Percentiles rank a stretch among this genome's conserved stretches.
Evolutionary conservation across 2,888 invertebrate species (phyloP).

Genomic region (Mechanitis messenoides): DNA sequence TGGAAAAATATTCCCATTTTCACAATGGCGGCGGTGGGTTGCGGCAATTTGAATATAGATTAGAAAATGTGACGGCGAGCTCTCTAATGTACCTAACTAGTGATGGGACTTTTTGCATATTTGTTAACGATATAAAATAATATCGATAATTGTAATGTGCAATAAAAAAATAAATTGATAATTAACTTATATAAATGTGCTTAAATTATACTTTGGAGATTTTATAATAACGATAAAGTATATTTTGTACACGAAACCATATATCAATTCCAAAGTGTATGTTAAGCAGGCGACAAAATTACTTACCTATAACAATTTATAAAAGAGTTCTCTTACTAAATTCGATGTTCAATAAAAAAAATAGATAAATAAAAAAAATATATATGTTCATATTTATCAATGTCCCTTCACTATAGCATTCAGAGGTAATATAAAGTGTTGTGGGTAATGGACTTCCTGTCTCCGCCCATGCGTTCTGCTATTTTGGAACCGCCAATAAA

Average conservation of each 20-base stretch:
- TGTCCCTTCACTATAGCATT: conserved; percentile 29
- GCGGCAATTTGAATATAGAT: conserved; percentile 75
- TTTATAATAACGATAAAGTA: neutral
- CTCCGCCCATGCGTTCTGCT: conserved; percentile 45
- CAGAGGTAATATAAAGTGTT: conserved; percentile 34
- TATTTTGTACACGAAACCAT: neutral
- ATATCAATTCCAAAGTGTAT: neutral
- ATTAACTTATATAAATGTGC: too few species aligned
- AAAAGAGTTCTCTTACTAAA: too few species aligned
- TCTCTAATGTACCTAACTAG: conserved; percentile 65
- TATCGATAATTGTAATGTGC: too few species aligned
- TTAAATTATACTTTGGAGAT: neutral
- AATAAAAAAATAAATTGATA: too few species aligned
- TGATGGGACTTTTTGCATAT: conserved; percentile 31
- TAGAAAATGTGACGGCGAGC: conserved; percentile 71
- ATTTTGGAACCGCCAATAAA: conserved; percentile 36
- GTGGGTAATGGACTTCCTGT: conserved; percentile 58
- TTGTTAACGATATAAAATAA: conserved; percentile 29
- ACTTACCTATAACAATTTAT: too few species aligned
- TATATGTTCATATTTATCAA: conserved; percentile 20
- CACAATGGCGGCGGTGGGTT: conserved; percentile 59
- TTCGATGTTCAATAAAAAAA: too few species aligned
- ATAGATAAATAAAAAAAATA: conserved; percentile 2
- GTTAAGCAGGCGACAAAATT: too few species aligned
- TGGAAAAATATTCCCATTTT: conserved; percentile 71